These are phyloP conservation scores for Coregonus ussuriensis DNA, from an alignment of 2,797 vertebrate genomes.

Conservation along the genomic window DNA sequence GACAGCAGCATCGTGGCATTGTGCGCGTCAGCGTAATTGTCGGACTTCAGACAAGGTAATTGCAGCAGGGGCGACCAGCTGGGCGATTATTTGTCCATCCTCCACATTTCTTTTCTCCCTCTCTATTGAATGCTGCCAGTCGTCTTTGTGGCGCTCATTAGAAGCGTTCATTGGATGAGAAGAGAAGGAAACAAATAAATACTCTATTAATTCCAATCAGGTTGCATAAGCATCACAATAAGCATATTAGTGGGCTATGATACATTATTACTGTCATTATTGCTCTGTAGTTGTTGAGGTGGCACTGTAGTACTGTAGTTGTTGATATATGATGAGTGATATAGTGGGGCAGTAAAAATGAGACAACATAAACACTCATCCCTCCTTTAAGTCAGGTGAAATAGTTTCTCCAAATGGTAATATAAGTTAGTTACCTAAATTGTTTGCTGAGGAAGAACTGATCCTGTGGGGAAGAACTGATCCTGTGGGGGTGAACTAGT, in stretches of 20 bases:
- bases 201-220: slow-evolving; percentile 50
- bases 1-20: slow-evolving; percentile 63
- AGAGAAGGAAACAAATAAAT: slow-evolving; percentile 59
- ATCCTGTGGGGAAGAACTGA: neutral
- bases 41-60: slow-evolving; percentile 79
- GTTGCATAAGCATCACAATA: slow-evolving; percentile 52
- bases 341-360: neutral
- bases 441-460: neutral
- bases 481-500: neutral
- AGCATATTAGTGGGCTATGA: slow-evolving; percentile 18
- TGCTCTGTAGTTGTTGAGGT: neutral
- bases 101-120: slow-evolving; percentile 69
- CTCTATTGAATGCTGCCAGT: slow-evolving; percentile 59
- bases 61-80: slow-evolving; percentile 75
- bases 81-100: slow-evolving; percentile 75
- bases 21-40: slow-evolving; percentile 77
- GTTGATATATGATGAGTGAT: slow-evolving; percentile 1
- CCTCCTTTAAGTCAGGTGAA: neutral
- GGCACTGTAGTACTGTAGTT: no score
- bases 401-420: neutral
- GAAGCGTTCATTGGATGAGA: slow-evolving; percentile 56
- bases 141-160: slow-evolving; percentile 65
- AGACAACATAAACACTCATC: neutral
- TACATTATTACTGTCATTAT: neutral
- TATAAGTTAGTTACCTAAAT: neutral